Evolutionary conservation across 2,113 vertebrate genomes (phyloP).

Genomic region (Leptocoma aspasia): DNA sequence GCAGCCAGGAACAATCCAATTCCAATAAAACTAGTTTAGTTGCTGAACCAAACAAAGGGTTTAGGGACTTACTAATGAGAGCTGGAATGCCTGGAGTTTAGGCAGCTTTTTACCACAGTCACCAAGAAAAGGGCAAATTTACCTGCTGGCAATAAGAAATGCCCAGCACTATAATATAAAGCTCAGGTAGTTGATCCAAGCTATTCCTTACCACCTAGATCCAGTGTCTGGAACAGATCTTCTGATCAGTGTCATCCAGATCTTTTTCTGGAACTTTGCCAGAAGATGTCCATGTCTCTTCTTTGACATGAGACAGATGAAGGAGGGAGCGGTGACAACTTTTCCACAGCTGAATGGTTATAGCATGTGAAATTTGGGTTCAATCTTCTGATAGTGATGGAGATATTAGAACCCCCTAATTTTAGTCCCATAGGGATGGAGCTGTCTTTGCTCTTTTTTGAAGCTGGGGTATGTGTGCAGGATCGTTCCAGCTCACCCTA

Average conservation of each 20-base stretch:
- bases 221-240: neutral
- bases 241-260: neutral
- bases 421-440: neutral
- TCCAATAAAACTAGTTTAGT: neutral
- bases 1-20: neutral
- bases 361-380: neutral
- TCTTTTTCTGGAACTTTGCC: neutral
- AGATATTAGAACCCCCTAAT: neutral
- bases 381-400: neutral
- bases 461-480: neutral
- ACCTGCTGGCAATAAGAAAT: neutral
- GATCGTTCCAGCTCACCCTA: neutral
- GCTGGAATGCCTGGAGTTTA: neutral
- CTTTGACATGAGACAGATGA: neutral
- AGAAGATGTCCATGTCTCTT: neutral
- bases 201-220: neutral
- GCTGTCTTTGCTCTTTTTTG: neutral
- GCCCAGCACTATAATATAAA: neutral
- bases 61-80: neutral
- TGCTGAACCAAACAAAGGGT: neutral
- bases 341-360: neutral
- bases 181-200: neutral
- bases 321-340: neutral
- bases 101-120: neutral
- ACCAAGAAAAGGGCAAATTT: neutral